A percentile compares a stretch with the other conserved stretches of the same genome.
These are phyloP conservation scores for Chrysochloris asiatica DNA, from an alignment of 2,113 vertebrate species.

Conservation along the genomic window DNA sequence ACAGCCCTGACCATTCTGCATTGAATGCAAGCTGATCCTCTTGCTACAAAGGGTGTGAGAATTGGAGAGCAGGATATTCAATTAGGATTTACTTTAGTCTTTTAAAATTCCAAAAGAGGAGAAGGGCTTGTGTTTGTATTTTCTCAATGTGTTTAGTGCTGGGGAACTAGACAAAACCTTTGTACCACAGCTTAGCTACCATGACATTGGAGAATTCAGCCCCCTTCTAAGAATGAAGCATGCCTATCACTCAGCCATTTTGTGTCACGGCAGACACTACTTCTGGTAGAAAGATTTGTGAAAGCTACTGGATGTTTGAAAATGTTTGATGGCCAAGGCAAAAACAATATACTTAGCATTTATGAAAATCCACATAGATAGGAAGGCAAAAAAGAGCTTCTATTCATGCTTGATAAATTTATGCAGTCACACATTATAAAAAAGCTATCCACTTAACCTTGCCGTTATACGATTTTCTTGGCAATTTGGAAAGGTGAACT, in stretches of 20 bases:
- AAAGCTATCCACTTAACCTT: constrained; percentile 2
- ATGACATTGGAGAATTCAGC: not conserved
- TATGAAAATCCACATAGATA: constrained; percentile 34
- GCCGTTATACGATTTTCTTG: constrained; percentile 37
- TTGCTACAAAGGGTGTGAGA: not conserved
- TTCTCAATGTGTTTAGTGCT: constrained; percentile 6
- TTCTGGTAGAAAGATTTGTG: not conserved
- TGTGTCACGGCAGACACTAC: not conserved
- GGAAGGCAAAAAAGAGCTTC: constrained; percentile 12
- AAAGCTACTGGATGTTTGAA: constrained; percentile 37
- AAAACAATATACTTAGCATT: constrained; percentile 36
- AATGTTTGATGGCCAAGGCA: constrained; percentile 25
- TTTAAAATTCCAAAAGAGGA: constrained; percentile 48
- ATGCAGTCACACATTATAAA: constrained; percentile 39
- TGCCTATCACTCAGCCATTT: not conserved
- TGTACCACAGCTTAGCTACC: not conserved
- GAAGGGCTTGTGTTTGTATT: constrained; percentile 11
- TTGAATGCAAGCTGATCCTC: not conserved
- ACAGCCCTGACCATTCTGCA: not conserved
- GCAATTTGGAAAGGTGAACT: constrained; percentile 36
- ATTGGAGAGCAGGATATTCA: not conserved
- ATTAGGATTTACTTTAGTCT: not conserved
- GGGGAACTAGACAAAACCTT: constrained; percentile 1
- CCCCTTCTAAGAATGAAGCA: not conserved
- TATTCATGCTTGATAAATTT: constrained; percentile 40